These are phyloP conservation scores for Crematogaster levior DNA, from an alignment of 2,888 invertebrate genomes.

Conservation along the genomic window DNA sequence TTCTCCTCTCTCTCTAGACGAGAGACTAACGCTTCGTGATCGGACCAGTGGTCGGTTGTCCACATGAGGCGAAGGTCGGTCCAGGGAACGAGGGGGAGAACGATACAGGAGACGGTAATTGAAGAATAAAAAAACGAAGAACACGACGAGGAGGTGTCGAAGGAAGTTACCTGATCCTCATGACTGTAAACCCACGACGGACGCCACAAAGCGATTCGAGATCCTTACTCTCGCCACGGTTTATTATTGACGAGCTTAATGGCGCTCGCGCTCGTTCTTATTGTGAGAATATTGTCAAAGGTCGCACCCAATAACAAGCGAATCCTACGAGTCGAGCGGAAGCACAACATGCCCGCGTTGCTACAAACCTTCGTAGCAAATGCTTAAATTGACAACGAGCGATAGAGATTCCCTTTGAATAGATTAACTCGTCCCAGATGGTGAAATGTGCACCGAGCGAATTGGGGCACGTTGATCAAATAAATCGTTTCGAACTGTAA, in stretches of 20 bases:
- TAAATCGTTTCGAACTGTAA: background rate
- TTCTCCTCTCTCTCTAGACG: slow-evolving; percentile 12
- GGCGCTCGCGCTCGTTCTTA: slow-evolving; percentile 46
- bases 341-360: slow-evolving; percentile 32
- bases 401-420: background rate
- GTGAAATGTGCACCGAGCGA: background rate
- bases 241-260: slow-evolving; percentile 65
- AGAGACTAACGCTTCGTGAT: slow-evolving; percentile 2
- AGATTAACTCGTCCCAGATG: background rate
- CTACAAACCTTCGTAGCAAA: background rate
- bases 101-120: slow-evolving; percentile 43
- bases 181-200: slow-evolving; percentile 42
- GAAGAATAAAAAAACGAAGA: slow-evolving; percentile 56
- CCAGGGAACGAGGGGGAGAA: slow-evolving; percentile 6
- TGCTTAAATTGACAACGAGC: slow-evolving; percentile 5
- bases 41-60: slow-evolving; percentile 14
- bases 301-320: slow-evolving; percentile 62
- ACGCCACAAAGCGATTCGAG: slow-evolving; percentile 41
- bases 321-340: slow-evolving; percentile 42
- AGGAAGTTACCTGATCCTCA: slow-evolving; percentile 57
- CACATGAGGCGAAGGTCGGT: slow-evolving; percentile 35
- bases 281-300: slow-evolving; percentile 43
- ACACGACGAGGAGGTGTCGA: slow-evolving; percentile 50
- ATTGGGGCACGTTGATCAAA: background rate
- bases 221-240: slow-evolving; percentile 54